phyloP scores from a whole-genome alignment of 2,888 invertebrate genomes.

The Ectemnius continuus region DNA sequence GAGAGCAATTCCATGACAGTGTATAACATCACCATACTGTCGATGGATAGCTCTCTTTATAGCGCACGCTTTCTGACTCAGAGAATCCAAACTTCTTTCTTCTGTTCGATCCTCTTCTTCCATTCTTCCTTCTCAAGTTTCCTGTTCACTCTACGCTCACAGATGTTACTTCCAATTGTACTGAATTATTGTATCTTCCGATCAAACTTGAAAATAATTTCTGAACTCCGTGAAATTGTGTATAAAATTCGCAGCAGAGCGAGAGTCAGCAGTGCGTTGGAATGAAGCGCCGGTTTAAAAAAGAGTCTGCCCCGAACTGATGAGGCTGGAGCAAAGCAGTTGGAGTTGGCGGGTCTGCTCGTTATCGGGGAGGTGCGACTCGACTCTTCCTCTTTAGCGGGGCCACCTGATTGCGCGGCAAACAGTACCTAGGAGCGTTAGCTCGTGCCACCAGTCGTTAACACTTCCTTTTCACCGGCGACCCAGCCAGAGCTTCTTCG shows the following conservation, averaged over 20 bases:
- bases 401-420: constrained; percentile 70
- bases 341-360: constrained; percentile 57
- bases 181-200: too few species aligned
- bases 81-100: not conserved
- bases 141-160: too few species aligned
- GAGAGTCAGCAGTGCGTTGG: too few species aligned
- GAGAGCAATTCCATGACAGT: constrained; percentile 99
- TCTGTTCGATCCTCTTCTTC: not conserved
- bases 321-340: constrained; percentile 3
- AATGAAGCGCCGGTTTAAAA: too few species aligned
- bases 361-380: constrained; percentile 75
- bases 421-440: constrained; percentile 64
- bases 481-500: too few species aligned
- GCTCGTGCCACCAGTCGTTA: constrained; percentile 69
- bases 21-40: constrained; percentile 94
- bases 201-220: too few species aligned
- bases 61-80: constrained; percentile 65
- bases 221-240: too few species aligned
- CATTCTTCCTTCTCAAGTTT: too few species aligned
- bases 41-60: constrained; percentile 99
- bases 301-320: constrained; percentile 2
- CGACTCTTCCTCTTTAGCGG: constrained; percentile 71
- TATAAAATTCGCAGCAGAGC: too few species aligned
- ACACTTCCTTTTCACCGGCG: constrained; percentile 52
- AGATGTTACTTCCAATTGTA: too few species aligned